Evolutionary conservation across 2,113 vertebrate species (phyloP).

Genomic region (Hyla sarda): DNA sequence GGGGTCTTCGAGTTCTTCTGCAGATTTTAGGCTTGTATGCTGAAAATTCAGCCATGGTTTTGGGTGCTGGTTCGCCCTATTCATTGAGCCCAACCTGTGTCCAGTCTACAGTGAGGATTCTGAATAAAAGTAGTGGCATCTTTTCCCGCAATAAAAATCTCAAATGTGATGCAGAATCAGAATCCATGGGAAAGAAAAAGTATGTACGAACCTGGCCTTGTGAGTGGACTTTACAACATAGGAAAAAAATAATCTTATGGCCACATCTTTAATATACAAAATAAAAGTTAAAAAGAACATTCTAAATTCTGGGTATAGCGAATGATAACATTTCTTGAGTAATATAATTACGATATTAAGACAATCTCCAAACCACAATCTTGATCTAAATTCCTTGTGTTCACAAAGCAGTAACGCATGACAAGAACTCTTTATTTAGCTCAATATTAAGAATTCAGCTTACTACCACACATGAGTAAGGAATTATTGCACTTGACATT

Average conservation of each 20-base stretch:
- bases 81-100: too few species aligned
- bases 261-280: slow-evolving; percentile 1
- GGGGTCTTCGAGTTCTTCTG: too few species aligned
- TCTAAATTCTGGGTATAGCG: not conserved
- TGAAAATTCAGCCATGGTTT: too few species aligned
- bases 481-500: not conserved
- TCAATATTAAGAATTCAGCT: not conserved
- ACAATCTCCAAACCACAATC: slow-evolving; percentile 9
- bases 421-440: not conserved
- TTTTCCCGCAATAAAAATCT: too few species aligned
- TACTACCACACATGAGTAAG: not conserved
- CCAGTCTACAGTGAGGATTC: too few species aligned
- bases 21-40: too few species aligned
- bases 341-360: not conserved
- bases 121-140: too few species aligned
- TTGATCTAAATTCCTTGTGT: slow-evolving; percentile 13
- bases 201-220: too few species aligned
- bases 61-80: too few species aligned
- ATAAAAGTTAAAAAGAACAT: not conserved
- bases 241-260: not conserved
- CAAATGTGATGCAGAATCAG: too few species aligned
- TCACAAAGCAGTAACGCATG: slow-evolving; percentile 7
- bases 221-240: not conserved
- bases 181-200: too few species aligned
- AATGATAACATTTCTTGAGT: not conserved